Base-by-base conservation (phyloP, 92 coral and sea anemone species). In the Nematostella vectensis region DNA sequence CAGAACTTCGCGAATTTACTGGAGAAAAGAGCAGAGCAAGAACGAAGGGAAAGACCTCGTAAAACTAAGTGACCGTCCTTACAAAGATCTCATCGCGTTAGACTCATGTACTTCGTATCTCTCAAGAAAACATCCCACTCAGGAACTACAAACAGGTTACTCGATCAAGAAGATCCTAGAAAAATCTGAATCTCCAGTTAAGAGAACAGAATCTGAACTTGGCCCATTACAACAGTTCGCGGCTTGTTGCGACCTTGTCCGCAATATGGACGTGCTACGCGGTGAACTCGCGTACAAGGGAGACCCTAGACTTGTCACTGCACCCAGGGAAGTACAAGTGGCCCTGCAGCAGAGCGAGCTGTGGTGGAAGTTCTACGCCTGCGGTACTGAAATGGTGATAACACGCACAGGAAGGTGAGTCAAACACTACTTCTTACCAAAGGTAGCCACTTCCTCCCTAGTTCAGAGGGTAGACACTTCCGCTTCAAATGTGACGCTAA, bases 371-470 rank as follows among this genome's bases (percentile, higher is more conserved):
- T 84, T 84, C 42, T 84, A 80, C 59, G 68, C 88, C 47, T 84
- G 94, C 47, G 94, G 94, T 12, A 84, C 94, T 1, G 94, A 84
- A 31, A 84, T 84, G 94, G 94, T 84, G 20, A 84, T 84, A 13
- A 84, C 94, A 4, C 52, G 94, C 38, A 84, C 94, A 0, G 94
- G 94, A 49, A 84, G 94, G 94, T 84, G 61, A 74, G 83, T n/a
- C n/a, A n/a, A n/a, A n/a, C n/a, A n/a, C n/a, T n/a, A n/a, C n/a
- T n/a, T n/a, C 48, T 47, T n/a, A n/a, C 29, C 16, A 1, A 16
- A 20, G 3, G 29, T 24, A 25, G 55, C n/a, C 48, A 25, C 19
- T 47, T 1, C 42, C n/a, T 0, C 18, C 13, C 17, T 12, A 11
- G 28, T 37, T 3, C 2, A 27, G 15, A 27, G 21, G 11, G 22